Base-by-base conservation (phyloP, 2,113 vertebrate genomes). In the Siphamia tubifer region DNA sequence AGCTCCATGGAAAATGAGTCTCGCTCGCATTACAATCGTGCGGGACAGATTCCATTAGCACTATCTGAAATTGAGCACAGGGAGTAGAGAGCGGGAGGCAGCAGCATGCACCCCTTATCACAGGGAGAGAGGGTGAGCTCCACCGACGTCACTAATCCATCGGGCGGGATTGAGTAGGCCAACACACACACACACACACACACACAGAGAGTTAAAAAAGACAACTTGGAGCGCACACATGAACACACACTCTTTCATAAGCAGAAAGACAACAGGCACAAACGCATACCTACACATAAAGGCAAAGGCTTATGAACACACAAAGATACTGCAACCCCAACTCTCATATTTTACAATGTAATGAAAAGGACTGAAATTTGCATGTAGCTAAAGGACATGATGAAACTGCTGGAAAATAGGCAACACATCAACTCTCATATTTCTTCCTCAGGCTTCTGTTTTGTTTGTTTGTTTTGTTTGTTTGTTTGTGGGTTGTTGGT, bases 21-120 rank as follows among this genome's bases (percentile, higher is more conserved):
- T 95, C 94, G 94, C 95, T 96, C 93, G 95, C 93, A 96, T 97
- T 96, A 98, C 96, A 98, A 97, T 97, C 94, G 94, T 85, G 94
- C 94, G 92, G 96, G 96, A 97, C 96, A 98, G 96, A 98, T 98
- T 98, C 95, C 96, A 98, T 97, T 98, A 98, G 94, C 94, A 90
- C 95, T 98, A 98, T 98, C 96, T 96, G 95, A 97, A 96, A 97
- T 96, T 96, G 95, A 97, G 95, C 95, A 92, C 93, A 34, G 52
- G 81, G 76, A 82, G 86, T 76, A 74, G 78, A 67, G 81, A 87
- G 79, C 73, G 70, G 79, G 68, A 65, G 81, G 74, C 74, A 52
- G 79, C 45, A 54, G 55, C 86, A 94, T 92, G 94, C 93, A 87
- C 92, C 92, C 92, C 94, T 96, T 98, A 97, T 97, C 96, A 94